Percentiles rank a stretch among this genome's conserved stretches.
phyloP scores from a whole-genome alignment of 2,113 vertebrate genomes.

The Tachysurus fulvidraco region DNA sequence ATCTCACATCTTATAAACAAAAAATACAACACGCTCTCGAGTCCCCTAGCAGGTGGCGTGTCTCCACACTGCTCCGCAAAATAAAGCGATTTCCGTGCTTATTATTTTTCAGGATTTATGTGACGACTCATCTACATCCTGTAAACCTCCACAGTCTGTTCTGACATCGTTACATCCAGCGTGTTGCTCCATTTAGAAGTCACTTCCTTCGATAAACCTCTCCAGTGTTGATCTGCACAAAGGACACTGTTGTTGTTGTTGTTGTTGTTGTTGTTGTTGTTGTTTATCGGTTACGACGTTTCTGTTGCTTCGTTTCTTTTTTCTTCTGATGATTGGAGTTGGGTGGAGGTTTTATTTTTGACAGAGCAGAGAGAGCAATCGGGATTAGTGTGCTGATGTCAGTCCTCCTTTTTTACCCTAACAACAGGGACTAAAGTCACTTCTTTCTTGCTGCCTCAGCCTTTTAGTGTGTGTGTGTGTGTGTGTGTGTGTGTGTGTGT shows the following conservation, averaged over 20 bases:
- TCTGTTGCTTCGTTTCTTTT: neutral
- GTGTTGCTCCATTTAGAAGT: neutral
- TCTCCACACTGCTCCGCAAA: neutral
- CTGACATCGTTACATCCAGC: neutral
- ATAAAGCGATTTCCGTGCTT: too few species aligned
- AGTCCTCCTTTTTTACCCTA: neutral
- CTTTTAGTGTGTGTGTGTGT: neutral
- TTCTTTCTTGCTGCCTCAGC: neutral
- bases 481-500: neutral
- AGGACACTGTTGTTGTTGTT: neutral
- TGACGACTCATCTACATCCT: neutral
- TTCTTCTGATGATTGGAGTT: neutral
- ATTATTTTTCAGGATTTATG: neutral
- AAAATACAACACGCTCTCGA: neutral
- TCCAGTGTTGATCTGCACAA: neutral
- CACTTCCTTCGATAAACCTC: neutral
- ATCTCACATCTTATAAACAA: neutral
- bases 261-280: too few species aligned
- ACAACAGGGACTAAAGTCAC: slow-evolving; percentile 1
- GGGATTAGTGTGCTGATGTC: neutral
- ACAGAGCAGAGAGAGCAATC: too few species aligned
- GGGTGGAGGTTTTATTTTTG: too few species aligned
- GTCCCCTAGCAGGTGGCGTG: neutral
- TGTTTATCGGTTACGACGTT: neutral
- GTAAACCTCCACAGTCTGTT: neutral